Evolutionary conservation across 2,113 vertebrate species (phyloP), one percentile per base, ranked within the genome.

Genomic region (Petroica traversi): DNA sequence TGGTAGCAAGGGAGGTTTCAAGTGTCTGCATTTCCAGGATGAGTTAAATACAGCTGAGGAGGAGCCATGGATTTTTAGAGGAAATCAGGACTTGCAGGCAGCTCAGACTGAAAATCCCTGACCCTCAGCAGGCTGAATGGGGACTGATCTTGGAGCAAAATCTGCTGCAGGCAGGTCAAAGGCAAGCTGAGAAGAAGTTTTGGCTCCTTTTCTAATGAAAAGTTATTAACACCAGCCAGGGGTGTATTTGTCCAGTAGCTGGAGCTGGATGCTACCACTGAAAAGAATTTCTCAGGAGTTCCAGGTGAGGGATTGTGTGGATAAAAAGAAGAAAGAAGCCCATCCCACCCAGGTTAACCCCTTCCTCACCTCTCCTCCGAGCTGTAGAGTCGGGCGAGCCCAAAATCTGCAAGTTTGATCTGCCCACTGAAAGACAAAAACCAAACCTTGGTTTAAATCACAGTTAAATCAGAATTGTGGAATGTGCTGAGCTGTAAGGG

Each of bases 351-450:
- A 61, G 2, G 5, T 3, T 14, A 92, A 45, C 5, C 85, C 89
- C 26, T 36, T 72, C 12, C 98, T 98, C 97, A 99, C 99, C 99
- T 99, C 98, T 99, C 99, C 95, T 99, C 99, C 2, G 99, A 99
- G 96, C 98, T 99, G 97, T 99, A 99, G 87, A 99, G 99, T 49
- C 99, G 99, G 88, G 99, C 99, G 75, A 99, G 98, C 96, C 99
- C 99, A 95, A 99, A 99, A 97, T 99, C 99, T 75, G 99, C 99
- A 81, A 99, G 98, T 95, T 99, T 99, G 97, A 99, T 99, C 96
- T 99, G 99, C 73, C 99, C 99, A 96, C 99, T 99, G 96, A 40
- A 97, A 96, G 95, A 95, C 71, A 91, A n/a, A 36, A 55, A 19
- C 9, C 46, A 95, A 5, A 9, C n/a, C 17, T 3, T 12, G 69